Base-by-base conservation (phyloP, 2,888 invertebrate genomes). In the Calephelis perditalis region DNA sequence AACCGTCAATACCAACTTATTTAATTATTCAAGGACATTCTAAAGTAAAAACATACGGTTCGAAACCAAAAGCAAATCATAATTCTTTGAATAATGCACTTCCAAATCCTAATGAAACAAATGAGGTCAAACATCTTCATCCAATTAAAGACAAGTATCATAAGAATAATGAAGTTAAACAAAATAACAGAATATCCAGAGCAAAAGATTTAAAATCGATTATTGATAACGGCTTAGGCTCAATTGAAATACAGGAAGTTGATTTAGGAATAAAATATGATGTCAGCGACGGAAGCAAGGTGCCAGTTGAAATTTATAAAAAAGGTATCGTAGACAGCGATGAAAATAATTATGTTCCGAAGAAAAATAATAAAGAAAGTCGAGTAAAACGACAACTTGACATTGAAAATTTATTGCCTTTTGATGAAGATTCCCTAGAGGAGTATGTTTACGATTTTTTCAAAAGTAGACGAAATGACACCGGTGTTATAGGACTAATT, bases 1-100 rank as follows among this genome's bases (percentile, higher is more conserved):
- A 92, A 67, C 92, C 94, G 0, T 82, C 87, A 3, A 91, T 93
- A 59, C 94, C 95, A 0, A 82, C 94, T 92, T 96, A 96, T 73
- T 86, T 96, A 36, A 96, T 96, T 40, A 96, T 96, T 70, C 95
- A 96, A 79, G 96, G 96, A 0, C 96, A 96, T 77, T 96, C 96
- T 0, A 96, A 96, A 84, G 96, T 96, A 0, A 96, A 96, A 84
- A 96, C 95, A 0, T 96, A 96, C 73, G 94, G 96, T 11, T 94
- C 95, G 0, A 91, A 91, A 65, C 91, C 91, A 62, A 82, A 82
- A 70, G 73, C 77, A 45, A 86, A 87, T 40, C 83, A 86, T 63
- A 75, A 79, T 52, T 70, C 73, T 1, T 71, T 71, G 12, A 76
- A 67, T 59, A 93, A 93, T 68, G 92, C 93, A 73, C 92, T 92